Percentiles rank a stretch among this genome's conserved stretches.
These are phyloP conservation scores for Ophiothrix spiculata DNA, from an alignment of 35 echinoderm and acorn worm species.

Conservation along the genomic window DNA sequence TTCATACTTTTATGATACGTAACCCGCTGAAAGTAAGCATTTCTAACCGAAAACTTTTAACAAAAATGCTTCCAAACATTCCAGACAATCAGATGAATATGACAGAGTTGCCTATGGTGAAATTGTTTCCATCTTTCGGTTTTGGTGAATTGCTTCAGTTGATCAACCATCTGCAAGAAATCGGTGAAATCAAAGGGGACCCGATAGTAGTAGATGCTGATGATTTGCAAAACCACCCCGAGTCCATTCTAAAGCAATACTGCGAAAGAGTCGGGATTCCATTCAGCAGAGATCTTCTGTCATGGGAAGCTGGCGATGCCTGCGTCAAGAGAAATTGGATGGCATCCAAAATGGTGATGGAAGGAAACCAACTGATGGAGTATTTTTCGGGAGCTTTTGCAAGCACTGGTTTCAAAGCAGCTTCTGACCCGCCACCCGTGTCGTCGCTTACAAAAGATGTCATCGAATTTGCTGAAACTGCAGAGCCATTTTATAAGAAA, in stretches of 20 bases:
- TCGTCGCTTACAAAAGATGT: not conserved
- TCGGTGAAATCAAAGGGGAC: not conserved
- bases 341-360: not conserved
- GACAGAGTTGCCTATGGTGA: not conserved
- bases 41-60: not conserved
- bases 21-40: not conserved
- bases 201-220: conserved; percentile 47
- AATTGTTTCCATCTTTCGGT: not conserved
- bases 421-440: not conserved
- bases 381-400: not conserved
- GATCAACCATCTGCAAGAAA: not conserved
- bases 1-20: not conserved
- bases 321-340: not conserved
- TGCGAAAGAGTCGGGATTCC: conserved; percentile 28
- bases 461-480: not conserved
- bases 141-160: not conserved
- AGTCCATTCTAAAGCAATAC: conserved; percentile 31
- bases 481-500: not conserved
- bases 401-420: not conserved
- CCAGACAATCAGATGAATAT: not conserved
- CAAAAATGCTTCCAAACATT: not conserved
- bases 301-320: conserved; percentile 30
- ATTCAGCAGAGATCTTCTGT: conserved; percentile 11
- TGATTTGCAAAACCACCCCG: conserved; percentile 28
- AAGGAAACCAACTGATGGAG: not conserved